Evolutionary conservation across 2,113 vertebrate genomes (phyloP).

Genomic region (Calonectris borealis): DNA sequence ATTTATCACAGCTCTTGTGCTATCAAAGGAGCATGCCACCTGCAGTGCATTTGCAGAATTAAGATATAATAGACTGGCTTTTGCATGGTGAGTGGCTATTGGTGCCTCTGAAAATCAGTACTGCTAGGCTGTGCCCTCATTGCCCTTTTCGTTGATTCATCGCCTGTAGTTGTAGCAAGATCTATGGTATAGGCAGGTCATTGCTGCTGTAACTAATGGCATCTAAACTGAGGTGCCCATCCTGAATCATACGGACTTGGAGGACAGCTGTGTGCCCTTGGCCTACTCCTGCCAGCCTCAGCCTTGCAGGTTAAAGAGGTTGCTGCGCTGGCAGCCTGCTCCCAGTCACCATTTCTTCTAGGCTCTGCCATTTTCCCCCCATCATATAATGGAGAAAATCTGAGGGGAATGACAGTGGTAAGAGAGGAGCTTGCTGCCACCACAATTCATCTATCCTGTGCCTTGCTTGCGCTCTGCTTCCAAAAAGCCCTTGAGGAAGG

Average conservation of each 20-base stretch:
- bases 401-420: rapidly evolving
- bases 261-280: not conserved
- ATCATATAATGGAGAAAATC: not conserved
- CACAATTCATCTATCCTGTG: not conserved
- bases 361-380: not conserved
- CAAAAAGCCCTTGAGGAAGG: not conserved
- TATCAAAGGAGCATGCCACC: not conserved
- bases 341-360: not conserved
- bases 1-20: not conserved
- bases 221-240: not conserved
- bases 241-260: not conserved
- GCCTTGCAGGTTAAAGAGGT: not conserved
- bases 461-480: not conserved
- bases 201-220: not conserved
- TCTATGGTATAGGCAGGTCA: not conserved
- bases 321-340: not conserved
- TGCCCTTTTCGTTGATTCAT: not conserved
- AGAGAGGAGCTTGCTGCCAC: not conserved
- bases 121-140: not conserved
- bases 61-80: not conserved
- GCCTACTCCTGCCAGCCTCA: not conserved
- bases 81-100: not conserved
- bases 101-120: not conserved
- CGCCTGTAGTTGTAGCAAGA: not conserved
- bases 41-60: not conserved